phyloP scores from a whole-genome alignment of 2,113 vertebrate genomes.

The Neofelis nebulosa region DNA sequence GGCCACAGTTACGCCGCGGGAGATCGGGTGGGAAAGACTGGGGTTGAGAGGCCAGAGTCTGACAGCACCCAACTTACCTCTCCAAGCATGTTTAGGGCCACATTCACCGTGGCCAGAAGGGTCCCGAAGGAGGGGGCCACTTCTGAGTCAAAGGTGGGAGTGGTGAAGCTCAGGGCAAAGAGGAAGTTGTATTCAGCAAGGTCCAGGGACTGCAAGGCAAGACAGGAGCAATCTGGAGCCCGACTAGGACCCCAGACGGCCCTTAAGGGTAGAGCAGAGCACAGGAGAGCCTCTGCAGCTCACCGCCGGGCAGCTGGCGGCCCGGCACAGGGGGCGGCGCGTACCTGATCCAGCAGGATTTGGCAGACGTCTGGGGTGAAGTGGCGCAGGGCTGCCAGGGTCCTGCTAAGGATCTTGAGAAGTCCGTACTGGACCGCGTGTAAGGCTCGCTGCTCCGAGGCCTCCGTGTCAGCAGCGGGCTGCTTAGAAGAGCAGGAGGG shows the following conservation, averaged over 20 bases:
- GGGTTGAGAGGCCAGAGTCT: too few species aligned
- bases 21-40: neutral
- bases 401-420: constrained; percentile 98
- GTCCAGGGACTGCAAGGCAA: constrained; percentile 91
- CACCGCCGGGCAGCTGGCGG: accelerated
- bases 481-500: constrained; percentile 84
- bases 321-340: accelerated
- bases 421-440: constrained; percentile 94
- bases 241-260: neutral
- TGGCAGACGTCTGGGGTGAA: constrained; percentile 99
- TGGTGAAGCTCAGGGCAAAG: constrained; percentile 96
- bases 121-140: constrained; percentile 98
- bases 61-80: constrained; percentile 86
- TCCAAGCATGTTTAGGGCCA: constrained; percentile 95
- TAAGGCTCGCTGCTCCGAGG: constrained; percentile 92
- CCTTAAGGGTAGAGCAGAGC: neutral
- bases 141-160: constrained; percentile 95
- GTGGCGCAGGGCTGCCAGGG: constrained; percentile 93
- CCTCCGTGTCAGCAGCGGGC: constrained; percentile 88
- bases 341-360: constrained; percentile 96
- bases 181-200: constrained; percentile 94
- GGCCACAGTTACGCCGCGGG: neutral
- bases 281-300: neutral
- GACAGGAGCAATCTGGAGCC: neutral
- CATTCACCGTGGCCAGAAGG: constrained; percentile 95